Evolutionary conservation across 2,888 invertebrate genomes (phyloP).

Genomic region (Heliconius ismenius): DNA sequence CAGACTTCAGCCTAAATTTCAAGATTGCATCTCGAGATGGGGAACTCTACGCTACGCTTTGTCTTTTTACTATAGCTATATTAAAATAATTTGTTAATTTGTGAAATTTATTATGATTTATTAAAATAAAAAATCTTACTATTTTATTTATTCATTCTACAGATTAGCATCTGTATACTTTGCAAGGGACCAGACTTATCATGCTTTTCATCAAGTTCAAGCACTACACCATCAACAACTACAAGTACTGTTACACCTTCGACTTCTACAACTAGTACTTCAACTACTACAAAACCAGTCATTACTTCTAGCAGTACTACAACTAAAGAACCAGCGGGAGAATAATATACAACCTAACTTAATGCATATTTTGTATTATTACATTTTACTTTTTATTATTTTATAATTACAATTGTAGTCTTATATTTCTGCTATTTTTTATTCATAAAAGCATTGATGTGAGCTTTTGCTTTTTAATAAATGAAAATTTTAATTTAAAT

Average conservation of each 20-base stretch:
- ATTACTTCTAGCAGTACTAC: not conserved
- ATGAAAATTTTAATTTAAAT: no score
- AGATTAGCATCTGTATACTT: constrained; percentile 56
- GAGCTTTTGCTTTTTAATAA: no score
- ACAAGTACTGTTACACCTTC: constrained; percentile 41
- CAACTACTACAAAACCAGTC: not conserved
- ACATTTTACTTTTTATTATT: not conserved
- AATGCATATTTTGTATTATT: not conserved
- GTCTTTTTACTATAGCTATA: no score
- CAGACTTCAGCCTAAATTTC: no score
- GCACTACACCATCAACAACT: constrained; percentile 37
- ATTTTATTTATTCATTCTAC: constrained; percentile 35
- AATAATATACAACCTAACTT: not conserved
- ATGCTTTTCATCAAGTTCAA: constrained; percentile 41
- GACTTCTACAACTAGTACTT: constrained; percentile 37
- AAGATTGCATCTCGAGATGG: no score
- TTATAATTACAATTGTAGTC: no score
- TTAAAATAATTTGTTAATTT: no score
- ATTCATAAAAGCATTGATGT: no score
- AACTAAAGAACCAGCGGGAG: not conserved
- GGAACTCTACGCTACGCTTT: no score
- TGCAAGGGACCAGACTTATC: constrained; percentile 56
- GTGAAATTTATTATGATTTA: no score
- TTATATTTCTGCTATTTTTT: no score
- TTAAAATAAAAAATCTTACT: not conserved